Evolutionary conservation across 2,888 invertebrate genomes (phyloP), one percentile per base, ranked within the genome.

Genomic region (Leucozona laternaria): DNA sequence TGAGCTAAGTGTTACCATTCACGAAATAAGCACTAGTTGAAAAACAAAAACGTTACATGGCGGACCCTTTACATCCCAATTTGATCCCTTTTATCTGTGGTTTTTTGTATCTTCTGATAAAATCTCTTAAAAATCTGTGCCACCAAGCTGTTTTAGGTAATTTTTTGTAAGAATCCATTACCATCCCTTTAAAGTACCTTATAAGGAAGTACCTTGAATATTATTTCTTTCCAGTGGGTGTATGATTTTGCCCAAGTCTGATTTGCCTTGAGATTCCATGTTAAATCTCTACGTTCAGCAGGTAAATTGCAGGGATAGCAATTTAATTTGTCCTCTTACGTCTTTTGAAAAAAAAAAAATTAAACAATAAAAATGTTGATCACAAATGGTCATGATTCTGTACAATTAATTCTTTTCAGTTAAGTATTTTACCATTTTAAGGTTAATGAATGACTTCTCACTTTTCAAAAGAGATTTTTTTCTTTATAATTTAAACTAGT

Each of bases 361-460:
- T n/a, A n/a, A n/a, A n/a, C n/a, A n/a, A n/a, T n/a, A n/a, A n/a
- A 53, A 28, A 28, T 11, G 4, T 43, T 2, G 4, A n/a, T 43
- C 10, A 62, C 5, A n/a, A n/a, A n/a, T 31, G 48, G 20, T 66
- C 48, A 34, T 20, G 22, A 22, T 57, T 72, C 64, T 66, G 71
- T 77, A 64, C 78, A 78, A 82, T 78, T 78, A 72, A 78, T 82
- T 66, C 78, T 72, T 73, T 58, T 64, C 22, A 28, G 22, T 77
- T 72, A 31, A 50, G 57, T 17, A 25, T 66, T 58, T 72, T 58
- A 68, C 66, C 60, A 55, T 53, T 68, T 50, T 7, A 7, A 22
- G 64, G 72, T 66, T 73, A 73, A 73, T 79, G 73, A 79, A 48
- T 60, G 10, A 34, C 68, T 45, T 40, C n/a, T 76, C n/a, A 13